phyloP scores from a whole-genome alignment of 2,797 vertebrate genomes.

The Oreonectes daqikongensis region DNA sequence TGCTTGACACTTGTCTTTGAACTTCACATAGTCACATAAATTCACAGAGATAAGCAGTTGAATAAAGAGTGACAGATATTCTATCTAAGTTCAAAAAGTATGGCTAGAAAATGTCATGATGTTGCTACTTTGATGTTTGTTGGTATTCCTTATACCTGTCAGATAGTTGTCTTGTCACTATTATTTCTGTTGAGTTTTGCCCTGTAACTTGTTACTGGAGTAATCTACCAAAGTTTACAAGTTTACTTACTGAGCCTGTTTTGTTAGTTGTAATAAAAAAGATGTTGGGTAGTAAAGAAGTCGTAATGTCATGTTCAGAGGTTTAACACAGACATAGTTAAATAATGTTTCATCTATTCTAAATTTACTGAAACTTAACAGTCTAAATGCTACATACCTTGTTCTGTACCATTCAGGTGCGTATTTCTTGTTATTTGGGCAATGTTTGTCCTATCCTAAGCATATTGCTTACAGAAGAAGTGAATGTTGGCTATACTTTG shows the following conservation, averaged over 20 bases:
- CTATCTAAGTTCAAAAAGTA: neutral
- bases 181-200: too few relatives aligned
- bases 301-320: too few relatives aligned
- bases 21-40: slow-evolving; percentile 36
- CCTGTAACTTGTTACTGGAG: neutral
- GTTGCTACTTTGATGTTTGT: neutral
- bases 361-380: slow-evolving; percentile 3
- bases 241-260: neutral
- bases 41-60: neutral
- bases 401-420: neutral
- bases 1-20: slow-evolving; percentile 32
- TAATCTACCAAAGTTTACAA: neutral
- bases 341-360: neutral
- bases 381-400: neutral
- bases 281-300: neutral
- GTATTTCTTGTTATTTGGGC: neutral
- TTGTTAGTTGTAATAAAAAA: neutral
- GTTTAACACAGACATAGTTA: too few relatives aligned
- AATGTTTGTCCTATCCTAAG: neutral
- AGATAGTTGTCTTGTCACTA: too few relatives aligned
- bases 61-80: neutral
- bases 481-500: neutral
- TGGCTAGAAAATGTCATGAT: neutral
- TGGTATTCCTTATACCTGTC: neutral
- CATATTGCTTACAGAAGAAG: neutral